Base-by-base conservation (phyloP, 2,888 invertebrate species). In the Tinea semifulvella region DNA sequence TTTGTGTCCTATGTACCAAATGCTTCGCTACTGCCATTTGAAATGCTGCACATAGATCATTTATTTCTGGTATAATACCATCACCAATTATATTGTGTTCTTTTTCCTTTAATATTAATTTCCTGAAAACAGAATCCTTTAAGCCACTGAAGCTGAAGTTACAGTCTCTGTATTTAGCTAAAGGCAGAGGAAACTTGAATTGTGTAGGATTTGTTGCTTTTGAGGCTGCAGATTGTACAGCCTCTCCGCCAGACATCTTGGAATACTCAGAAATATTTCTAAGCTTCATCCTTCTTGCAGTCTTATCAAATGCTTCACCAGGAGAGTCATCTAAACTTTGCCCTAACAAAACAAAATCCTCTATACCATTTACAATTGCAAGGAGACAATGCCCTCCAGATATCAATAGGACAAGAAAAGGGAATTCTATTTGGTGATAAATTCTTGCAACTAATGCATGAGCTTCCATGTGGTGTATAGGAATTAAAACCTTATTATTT, bases 391-490 rank as follows among this genome's bases (percentile, higher is more conserved):
- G 96, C 1, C 97, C 98, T 36, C 98, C 98, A 56, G 97, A 98
- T 53, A 96, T 88, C 17, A 98, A 79, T 17, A 98, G 77, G 35
- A 92, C 91, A 47, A 98, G 72, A 70, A 90, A 98, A 17, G 98
- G 98, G 79, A 91, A 97, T 46, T 88, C 76, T 42, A 95, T 74
- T 52, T 85, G 60, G 55, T 86, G 53, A 51, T 64, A 77, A 87
- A 97, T 88, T 62, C 97, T 85, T 16, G 88, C 89, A 11, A 92
- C 92, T 46, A 99, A 76, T 3, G 98, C 96, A 82, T 99, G 99
- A 1, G 99, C 98, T 82, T 98, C 91, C 99, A 99, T 99, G 58
- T 99, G 99, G 81, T 99, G 98, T 47, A 99, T 89, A 0, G 98
- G 96, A 62, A 99, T 92, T 50, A 98, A 75, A 0, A 96, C 95